phyloP scores from a whole-genome alignment of 2,888 invertebrate genomes.

The Xiphydria camelus region DNA sequence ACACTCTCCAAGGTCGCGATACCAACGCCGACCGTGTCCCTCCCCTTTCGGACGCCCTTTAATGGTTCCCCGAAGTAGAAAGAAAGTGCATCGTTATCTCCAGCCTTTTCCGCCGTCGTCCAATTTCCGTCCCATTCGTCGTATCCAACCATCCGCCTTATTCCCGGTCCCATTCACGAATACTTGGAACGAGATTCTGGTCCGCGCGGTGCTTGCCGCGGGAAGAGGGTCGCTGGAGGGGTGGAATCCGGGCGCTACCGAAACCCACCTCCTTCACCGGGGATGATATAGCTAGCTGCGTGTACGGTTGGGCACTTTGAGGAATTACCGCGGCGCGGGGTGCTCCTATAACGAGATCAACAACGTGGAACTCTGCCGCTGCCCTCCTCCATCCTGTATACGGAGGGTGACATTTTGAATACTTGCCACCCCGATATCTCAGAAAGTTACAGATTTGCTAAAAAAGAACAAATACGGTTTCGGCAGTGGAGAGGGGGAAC shows the following conservation, averaged over 20 bases:
- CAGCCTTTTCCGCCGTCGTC: no score
- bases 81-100: no score
- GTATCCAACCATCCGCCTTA: background rate
- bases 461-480: no score
- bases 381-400: no score
- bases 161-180: constrained; percentile 9
- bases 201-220: constrained; percentile 15
- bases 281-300: background rate
- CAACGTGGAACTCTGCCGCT: no score
- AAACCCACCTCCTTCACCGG: background rate
- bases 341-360: no score
- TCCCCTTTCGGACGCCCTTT: no score
- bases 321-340: background rate
- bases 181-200: constrained; percentile 16
- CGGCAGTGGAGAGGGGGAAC: no score
- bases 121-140: background rate
- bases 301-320: background rate
- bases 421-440: no score
- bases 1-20: constrained; percentile 30
- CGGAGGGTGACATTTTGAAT: no score
- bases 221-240: constrained; percentile 11
- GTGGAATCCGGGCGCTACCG: background rate
- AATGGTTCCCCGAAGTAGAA: no score
- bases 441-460: no score
- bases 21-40: background rate